Evolutionary conservation across 2,888 invertebrate genomes (phyloP).

Genomic region (Rhingia campestris): DNA sequence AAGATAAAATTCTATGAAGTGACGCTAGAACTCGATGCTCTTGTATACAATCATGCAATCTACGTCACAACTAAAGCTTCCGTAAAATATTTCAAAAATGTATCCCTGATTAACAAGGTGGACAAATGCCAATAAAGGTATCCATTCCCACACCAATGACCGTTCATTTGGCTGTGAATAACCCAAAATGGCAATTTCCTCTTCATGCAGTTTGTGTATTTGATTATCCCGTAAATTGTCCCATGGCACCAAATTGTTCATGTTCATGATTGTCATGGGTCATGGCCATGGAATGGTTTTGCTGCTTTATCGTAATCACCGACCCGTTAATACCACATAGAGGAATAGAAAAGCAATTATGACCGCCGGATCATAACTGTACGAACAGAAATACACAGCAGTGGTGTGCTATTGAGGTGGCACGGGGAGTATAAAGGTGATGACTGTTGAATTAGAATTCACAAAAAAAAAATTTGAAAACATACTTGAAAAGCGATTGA

Average conservation of each 20-base stretch:
- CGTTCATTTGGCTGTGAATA: constrained; percentile 29
- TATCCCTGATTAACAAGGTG: no score
- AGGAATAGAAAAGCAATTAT: constrained; percentile 62
- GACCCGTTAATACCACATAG: constrained; percentile 43
- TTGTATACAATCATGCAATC: neutral
- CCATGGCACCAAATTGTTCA: constrained; percentile 35
- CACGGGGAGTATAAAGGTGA: no score
- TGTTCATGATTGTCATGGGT: constrained; percentile 16
- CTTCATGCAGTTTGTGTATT: constrained; percentile 33
- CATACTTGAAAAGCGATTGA: no score
- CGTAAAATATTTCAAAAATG: neutral
- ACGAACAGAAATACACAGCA: neutral
- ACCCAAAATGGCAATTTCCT: constrained; percentile 27
- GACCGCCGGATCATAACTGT: constrained; percentile 42
- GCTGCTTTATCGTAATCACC: constrained; percentile 52
- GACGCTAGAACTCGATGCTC: no score
- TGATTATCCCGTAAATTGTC: constrained; percentile 49
- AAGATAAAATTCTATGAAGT: no score
- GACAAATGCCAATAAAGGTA: neutral
- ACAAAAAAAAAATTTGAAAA: no score
- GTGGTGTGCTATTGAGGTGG: no score
- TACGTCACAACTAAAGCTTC: neutral
- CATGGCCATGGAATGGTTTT: constrained; percentile 31
- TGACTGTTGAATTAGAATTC: no score
- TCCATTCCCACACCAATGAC: neutral